phyloP scores from a whole-genome alignment of 37 sponge, comb jelly and placozoan species.

The Halichondria panicea region DNA sequence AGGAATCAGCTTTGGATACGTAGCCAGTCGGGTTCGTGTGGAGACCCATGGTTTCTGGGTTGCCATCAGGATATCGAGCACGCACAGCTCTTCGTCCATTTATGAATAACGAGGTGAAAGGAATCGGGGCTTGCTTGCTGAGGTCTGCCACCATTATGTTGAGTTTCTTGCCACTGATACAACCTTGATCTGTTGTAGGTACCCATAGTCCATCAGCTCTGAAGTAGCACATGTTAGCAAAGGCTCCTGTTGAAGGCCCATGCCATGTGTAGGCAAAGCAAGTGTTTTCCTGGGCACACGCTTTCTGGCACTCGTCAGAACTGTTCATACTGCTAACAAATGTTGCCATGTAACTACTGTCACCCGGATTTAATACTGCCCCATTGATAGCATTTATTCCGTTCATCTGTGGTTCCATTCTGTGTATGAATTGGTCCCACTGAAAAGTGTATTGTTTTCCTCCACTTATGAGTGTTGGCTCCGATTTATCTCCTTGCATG shows the following conservation, averaged over 20 bases:
- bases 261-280: conserved; percentile 51
- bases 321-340: conserved; percentile 16
- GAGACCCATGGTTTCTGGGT: conserved; percentile 61
- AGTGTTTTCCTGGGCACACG: conserved; percentile 7
- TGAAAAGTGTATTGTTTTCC: conserved; percentile 33
- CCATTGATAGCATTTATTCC: conserved; percentile 18
- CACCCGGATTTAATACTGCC: neutral
- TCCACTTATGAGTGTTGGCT: conserved; percentile 52
- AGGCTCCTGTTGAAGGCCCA: conserved; percentile 7
- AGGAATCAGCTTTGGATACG: conserved; percentile 11
- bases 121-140: conserved; percentile 25
- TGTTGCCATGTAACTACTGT: neutral
- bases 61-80: conserved; percentile 69
- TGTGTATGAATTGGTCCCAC: conserved; percentile 31
- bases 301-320: conserved; percentile 18
- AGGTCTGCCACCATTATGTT: conserved; percentile 31
- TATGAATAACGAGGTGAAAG: conserved; percentile 45
- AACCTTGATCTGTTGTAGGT: conserved; percentile 6
- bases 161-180: conserved; percentile 44
- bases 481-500: conserved; percentile 17
- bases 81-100: conserved; percentile 50
- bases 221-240: conserved; percentile 52
- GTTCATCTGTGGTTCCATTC: conserved; percentile 14
- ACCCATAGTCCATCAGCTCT: conserved; percentile 33
- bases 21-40: conserved; percentile 63